These are phyloP conservation scores for Acomys russatus DNA, from an alignment of 2,797 vertebrate species.

Conservation along the genomic window DNA sequence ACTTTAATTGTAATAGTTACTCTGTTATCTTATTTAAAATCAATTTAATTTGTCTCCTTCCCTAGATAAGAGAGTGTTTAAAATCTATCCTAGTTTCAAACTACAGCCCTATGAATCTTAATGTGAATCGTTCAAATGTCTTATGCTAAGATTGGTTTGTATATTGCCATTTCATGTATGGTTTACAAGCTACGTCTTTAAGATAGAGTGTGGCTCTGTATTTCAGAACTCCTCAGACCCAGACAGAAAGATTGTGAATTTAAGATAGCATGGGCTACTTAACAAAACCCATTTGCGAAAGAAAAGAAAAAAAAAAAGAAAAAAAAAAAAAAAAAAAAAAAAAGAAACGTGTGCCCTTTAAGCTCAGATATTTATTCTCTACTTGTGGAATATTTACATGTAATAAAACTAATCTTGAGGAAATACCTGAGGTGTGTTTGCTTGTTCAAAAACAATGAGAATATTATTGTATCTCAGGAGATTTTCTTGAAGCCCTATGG, in stretches of 20 bases:
- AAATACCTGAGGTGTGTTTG: background rate
- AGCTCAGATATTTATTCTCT: background rate
- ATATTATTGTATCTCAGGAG: background rate
- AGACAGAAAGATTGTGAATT: background rate
- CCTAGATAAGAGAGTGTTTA: background rate
- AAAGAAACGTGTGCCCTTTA: too few relatives aligned
- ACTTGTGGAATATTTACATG: background rate
- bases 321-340: background rate
- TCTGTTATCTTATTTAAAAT: background rate
- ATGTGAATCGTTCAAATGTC: background rate
- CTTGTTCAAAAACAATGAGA: background rate
- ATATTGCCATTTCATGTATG: background rate
- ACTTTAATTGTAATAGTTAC: background rate
- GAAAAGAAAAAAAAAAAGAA: background rate
- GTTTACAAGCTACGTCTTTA: background rate
- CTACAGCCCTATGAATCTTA: background rate
- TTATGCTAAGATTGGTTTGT: background rate
- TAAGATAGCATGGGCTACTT: background rate
- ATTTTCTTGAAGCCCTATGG: background rate
- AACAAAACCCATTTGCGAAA: background rate
- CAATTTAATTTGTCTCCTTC: background rate
- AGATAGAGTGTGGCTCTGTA: too few relatives aligned
- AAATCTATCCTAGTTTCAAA: background rate
- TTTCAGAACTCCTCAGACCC: background rate
- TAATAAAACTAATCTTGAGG: background rate